phyloP scores from a whole-genome alignment of 2,113 vertebrate species.

The Corythoichthys intestinalis region DNA sequence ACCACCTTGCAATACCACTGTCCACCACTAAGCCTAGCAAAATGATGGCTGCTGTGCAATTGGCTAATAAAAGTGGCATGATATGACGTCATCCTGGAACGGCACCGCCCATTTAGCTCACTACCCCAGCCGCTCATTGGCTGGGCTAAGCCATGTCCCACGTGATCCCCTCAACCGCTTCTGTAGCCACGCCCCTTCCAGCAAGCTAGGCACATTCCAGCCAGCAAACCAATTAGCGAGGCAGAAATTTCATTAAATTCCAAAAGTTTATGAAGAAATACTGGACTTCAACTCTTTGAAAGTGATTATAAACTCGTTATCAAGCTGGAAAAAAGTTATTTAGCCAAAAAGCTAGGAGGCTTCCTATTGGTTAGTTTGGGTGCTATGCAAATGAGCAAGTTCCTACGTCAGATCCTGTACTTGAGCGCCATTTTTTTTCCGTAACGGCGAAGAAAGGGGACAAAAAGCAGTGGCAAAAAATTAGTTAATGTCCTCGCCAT shows the following conservation, averaged over 20 bases:
- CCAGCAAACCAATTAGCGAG: constrained; percentile 7
- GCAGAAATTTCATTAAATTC: constrained; percentile 5
- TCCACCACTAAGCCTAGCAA: constrained; percentile 1
- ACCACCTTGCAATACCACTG: not conserved
- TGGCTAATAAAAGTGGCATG: constrained; percentile 66
- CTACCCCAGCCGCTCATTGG: constrained; percentile 64
- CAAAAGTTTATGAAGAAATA: not conserved
- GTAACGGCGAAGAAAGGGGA: constrained; percentile 60
- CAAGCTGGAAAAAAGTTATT: constrained; percentile 36
- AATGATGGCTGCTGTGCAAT: constrained; percentile 34
- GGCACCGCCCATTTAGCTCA: constrained; percentile 69
- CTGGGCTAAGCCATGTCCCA: constrained; percentile 29
- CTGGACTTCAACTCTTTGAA: not conserved
- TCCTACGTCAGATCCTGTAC: constrained; percentile 72
- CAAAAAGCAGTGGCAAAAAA: constrained; percentile 59
- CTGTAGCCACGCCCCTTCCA: constrained; percentile 53
- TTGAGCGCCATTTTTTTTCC: constrained; percentile 73
- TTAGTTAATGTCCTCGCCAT: not conserved
- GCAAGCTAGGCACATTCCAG: constrained; percentile 36
- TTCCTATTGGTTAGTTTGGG: constrained; percentile 64
- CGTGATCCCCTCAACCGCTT: constrained; percentile 37
- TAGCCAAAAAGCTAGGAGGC: constrained; percentile 17
- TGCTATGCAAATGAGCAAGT: constrained; percentile 64
- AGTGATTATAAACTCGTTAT: not conserved
- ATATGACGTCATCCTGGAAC: constrained; percentile 57